Evolutionary conservation across 2,797 vertebrate species (phyloP), one percentile per base, ranked within the genome.

Genomic region (Poecilia gillii): DNA sequence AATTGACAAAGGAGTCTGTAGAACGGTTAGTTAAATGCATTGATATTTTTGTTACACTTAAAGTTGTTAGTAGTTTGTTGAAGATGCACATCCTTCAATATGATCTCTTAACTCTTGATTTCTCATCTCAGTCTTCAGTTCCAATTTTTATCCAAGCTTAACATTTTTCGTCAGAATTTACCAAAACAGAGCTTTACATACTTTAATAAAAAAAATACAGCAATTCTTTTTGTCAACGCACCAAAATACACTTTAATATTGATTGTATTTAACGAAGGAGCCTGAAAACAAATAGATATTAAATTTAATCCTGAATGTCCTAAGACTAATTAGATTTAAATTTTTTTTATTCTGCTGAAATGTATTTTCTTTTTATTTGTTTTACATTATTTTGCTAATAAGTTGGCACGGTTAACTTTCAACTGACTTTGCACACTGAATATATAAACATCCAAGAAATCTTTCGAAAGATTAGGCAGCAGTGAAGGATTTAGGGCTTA

Each of bases 391-490:
- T 66, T 9, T 66, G 62, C 8, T 23, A 36, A 39, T 66, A 39
- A 66, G 14, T 23, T 66, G 33, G 62, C 9, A 66, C 23, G 33
- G 7, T 39, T 66, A 39, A 66, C 62, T 28, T 66, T 66, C 31
- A 39, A 66, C 62, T 23, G 33, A 66, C 62, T 66, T 66, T 66
- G 33, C 18, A 39, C 62, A 39, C 33, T 39, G 20, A 39, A 66
- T 14, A 23, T 39, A 23, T 36, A 66, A 66, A 23, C 33, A 66
- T 84, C 79, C 59, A 39, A 80, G 45, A 77, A 77, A 78, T 87
- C 36, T 47, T 81, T 84, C 75, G 59, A 74, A 84, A 81, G 83
- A 87, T 85, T 66, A 70, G 51, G 49, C 73, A 75, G 83, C 66
- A 79, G 62, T 31, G 59, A 36, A 41, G 64, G 73, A 83, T 75